A percentile compares a stretch with the other conserved stretches of the same genome.
phyloP scores from a whole-genome alignment of 2,113 vertebrate genomes.

The Hepsetus odoe region DNA sequence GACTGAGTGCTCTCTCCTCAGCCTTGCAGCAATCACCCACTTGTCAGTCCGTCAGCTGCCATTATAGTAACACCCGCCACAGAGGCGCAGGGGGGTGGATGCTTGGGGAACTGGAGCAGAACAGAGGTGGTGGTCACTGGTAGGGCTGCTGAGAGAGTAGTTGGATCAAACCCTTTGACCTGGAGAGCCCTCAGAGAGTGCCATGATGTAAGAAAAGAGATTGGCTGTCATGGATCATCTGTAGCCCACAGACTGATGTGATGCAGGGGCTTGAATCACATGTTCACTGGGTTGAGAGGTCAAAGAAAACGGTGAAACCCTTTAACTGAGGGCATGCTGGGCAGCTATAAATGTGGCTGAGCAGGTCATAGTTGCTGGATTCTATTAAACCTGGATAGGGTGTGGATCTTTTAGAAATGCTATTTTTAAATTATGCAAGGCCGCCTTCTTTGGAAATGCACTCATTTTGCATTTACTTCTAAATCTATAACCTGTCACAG shows the following conservation, averaged over 20 bases:
- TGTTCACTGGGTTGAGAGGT: background rate
- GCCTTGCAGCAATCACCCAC: conserved; percentile 66
- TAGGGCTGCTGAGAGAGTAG: conserved; percentile 48
- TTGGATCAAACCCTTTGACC: conserved; percentile 62
- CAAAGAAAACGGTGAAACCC: background rate
- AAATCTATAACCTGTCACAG: background rate
- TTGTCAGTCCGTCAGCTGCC: conserved; percentile 71
- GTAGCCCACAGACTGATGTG: conserved; percentile 22
- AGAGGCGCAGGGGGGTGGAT: conserved; percentile 53
- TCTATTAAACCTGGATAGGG: background rate
- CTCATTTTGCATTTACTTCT: background rate
- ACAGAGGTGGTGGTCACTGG: conserved; percentile 55
- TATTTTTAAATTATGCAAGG: background rate
- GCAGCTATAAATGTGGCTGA: background rate
- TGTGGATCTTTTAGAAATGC: background rate
- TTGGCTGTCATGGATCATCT: conserved; percentile 53
- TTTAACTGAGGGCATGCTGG: conserved; percentile 5
- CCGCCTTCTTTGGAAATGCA: no score
- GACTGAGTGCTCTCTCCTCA: conserved; percentile 53
- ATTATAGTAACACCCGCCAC: conserved; percentile 65
- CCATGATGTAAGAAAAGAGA: conserved; percentile 52
- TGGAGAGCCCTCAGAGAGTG: conserved; percentile 61
- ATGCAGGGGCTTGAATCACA: conserved; percentile 16
- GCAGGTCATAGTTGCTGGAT: background rate
- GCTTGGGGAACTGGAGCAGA: conserved; percentile 64